phyloP scores from a whole-genome alignment of 2,888 invertebrate species.

The Standfussiana lucernea region DNA sequence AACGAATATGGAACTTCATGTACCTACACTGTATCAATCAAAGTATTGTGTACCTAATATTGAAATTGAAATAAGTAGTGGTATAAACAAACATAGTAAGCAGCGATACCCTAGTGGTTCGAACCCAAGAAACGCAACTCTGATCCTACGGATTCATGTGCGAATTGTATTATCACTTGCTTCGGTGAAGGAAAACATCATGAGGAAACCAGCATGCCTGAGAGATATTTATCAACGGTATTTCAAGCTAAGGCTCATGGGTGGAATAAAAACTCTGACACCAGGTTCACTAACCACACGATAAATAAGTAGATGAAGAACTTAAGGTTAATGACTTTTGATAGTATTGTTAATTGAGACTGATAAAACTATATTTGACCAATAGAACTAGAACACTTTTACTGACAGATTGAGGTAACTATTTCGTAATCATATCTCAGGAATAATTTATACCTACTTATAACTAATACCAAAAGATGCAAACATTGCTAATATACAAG shows the following conservation, averaged over 20 bases:
- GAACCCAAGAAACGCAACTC: too few species aligned
- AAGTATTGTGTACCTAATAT: background rate
- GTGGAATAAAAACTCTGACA: too few species aligned
- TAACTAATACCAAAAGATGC: slow-evolving; percentile 16
- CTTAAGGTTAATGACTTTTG: background rate
- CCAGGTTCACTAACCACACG: too few species aligned
- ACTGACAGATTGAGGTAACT: background rate
- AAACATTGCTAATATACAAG: slow-evolving; percentile 14
- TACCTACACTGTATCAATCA: background rate
- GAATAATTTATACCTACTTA: slow-evolving; percentile 21
- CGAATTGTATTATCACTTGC: too few species aligned
- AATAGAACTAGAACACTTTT: background rate
- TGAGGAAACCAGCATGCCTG: too few species aligned
- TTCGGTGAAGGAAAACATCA: too few species aligned
- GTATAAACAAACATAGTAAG: background rate
- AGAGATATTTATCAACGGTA: too few species aligned
- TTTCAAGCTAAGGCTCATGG: too few species aligned
- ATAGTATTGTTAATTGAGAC: background rate
- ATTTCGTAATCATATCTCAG: slow-evolving; percentile 28
- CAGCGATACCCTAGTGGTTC: too few species aligned
- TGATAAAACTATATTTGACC: background rate
- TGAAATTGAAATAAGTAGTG: background rate
- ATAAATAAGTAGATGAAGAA: too few species aligned
- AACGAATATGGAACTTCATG: background rate
- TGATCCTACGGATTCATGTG: too few species aligned